phyloP scores from a whole-genome alignment of 35 echinoderm and acorn worm species.

The Heliocidaris tuberculata region DNA sequence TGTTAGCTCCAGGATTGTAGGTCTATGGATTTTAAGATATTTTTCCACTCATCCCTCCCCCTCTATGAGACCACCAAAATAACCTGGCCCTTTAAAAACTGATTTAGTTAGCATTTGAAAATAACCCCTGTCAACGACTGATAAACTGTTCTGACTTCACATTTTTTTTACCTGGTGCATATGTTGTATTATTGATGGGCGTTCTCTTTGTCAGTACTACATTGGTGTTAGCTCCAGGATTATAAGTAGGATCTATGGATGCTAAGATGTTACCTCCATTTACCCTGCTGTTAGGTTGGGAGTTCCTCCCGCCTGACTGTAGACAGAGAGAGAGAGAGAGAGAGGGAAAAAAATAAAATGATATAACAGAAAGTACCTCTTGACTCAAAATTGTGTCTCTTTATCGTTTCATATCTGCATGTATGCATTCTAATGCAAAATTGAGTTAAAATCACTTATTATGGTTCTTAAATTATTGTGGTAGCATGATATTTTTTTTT shows the following conservation, averaged over 20 bases:
- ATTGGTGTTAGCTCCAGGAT: conserved; percentile 8
- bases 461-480: too few relatives aligned
- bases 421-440: too few relatives aligned
- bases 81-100: too few relatives aligned
- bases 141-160: not conserved
- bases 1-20: not conserved
- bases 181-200: not conserved
- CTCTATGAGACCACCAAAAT: too few relatives aligned
- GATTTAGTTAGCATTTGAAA: too few relatives aligned
- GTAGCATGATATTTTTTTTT: too few relatives aligned
- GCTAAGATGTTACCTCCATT: conserved; percentile 46
- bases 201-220: conserved; percentile 54
- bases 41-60: too few relatives aligned
- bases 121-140: too few relatives aligned
- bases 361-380: too few relatives aligned
- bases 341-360: not conserved
- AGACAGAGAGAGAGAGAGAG: not conserved
- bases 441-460: too few relatives aligned
- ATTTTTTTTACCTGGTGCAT: not conserved
- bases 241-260: conserved; percentile 59
- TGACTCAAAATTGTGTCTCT: too few relatives aligned
- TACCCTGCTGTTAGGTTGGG: not conserved
- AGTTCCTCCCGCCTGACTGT: not conserved
- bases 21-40: not conserved
- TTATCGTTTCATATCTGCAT: too few relatives aligned